Evolutionary conservation across 2,797 vertebrate genomes (phyloP), one percentile per base, ranked within the genome.

Genomic region (Crenuchus spilurus): DNA sequence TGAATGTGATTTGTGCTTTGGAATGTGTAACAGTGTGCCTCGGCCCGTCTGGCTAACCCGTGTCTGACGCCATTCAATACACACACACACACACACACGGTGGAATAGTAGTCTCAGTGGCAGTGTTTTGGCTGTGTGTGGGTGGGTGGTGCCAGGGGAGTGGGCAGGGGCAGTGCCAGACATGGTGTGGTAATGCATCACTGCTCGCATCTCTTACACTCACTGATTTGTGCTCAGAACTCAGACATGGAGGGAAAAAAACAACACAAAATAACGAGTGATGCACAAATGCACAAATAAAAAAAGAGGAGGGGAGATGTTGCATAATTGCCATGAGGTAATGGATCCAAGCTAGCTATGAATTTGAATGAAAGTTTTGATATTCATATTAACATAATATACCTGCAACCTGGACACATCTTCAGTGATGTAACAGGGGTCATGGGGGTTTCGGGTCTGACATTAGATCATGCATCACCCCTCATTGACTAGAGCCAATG

Each of bases 101-200:
- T 37, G 41, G 70, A 76, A 77, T 48, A 70, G 46, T 55, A 63
- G 44, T 72, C 37, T 70, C 42, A 48, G 31, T 62, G 42, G 58
- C 48, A 57, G 41, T 8, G 72, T 57, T 49, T 61, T 72, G 66
- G 60, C 52, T 64, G 61, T 31, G 33, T 76, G 57, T 54, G 31
- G 70, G 24, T 66, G 69, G 55, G 77, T 70, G 60, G 52, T 75
- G 72, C 63, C 61, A 63, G 58, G 66, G 74, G 75, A 77, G 62
- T 60, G 41, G 55, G 31, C 74, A 77, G 49, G 48, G 77, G 60
- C 42, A 13, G 39, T 37, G 70, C 77, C 79, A 79, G 46, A 51
- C 28, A n/a, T 46, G 72, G 76, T 55, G 70, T 60, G 67, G 55
- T 58, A 60, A 81, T 67, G 76, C 54, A 62, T 82, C 76, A 74